phyloP scores from a whole-genome alignment of 2,113 vertebrate species.

The Corynorhinus townsendii region DNA sequence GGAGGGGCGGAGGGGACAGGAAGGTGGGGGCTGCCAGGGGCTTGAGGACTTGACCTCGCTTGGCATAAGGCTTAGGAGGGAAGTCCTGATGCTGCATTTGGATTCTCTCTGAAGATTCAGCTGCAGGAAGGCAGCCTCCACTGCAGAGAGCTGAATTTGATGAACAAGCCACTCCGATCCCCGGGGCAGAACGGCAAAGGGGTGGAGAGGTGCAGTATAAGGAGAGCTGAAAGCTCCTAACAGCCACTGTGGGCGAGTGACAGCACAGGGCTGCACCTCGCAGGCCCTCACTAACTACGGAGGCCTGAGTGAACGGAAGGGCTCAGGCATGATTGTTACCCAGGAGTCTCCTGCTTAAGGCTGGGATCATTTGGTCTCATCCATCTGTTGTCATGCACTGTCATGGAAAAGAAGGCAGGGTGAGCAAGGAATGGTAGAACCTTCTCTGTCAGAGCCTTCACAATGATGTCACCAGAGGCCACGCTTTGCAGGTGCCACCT shows the following conservation, averaged over 20 bases:
- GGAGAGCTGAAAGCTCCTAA: background rate
- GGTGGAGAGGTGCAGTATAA: rapidly evolving
- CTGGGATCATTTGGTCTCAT: too few species aligned
- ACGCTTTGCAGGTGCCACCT: background rate
- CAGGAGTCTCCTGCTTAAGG: background rate
- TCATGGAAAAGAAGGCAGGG: background rate
- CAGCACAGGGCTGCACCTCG: too few species aligned
- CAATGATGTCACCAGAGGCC: background rate
- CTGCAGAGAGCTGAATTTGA: background rate
- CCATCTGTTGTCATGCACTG: background rate
- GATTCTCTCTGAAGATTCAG: background rate
- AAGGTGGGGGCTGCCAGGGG: background rate
- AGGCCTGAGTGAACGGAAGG: background rate
- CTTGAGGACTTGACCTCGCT: background rate
- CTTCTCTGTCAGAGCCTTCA: rapidly evolving
- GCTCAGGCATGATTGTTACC: background rate
- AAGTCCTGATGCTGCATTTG: background rate
- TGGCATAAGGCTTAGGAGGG: background rate
- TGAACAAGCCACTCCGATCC: background rate
- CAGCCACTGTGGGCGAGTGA: background rate
- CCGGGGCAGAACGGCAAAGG: background rate
- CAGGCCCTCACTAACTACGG: background rate
- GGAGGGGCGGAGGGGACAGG: background rate
- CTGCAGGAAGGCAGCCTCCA: background rate
- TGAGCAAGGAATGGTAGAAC: background rate